Evolutionary conservation across 1,140 invertebrate species (phyloP).

Genomic region (Sminthurides bifidus): DNA sequence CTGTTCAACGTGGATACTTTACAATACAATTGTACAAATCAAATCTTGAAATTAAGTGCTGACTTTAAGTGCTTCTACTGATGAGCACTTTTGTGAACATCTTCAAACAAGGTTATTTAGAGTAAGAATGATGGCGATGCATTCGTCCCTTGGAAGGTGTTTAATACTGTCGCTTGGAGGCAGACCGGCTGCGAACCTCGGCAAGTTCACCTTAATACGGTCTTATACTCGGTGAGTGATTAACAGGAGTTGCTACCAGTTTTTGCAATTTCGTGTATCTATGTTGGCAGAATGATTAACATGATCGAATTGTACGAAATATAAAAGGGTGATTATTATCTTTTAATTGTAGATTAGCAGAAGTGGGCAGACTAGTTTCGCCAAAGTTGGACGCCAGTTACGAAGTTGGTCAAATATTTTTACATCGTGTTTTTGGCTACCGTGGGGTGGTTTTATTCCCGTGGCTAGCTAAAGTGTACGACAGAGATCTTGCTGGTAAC

Average conservation of each 20-base stretch:
- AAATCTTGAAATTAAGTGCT: too few species aligned
- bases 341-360: conserved; percentile 47
- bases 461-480: conserved; percentile 87
- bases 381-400: conserved; percentile 49
- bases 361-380: conserved; percentile 64
- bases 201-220: too few species aligned
- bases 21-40: too few species aligned
- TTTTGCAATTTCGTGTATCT: background rate
- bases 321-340: background rate
- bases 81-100: too few species aligned
- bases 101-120: too few species aligned
- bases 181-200: too few species aligned
- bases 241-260: background rate
- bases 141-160: too few species aligned
- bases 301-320: background rate
- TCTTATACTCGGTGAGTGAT: background rate
- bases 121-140: too few species aligned
- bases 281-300: background rate
- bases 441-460: conserved; percentile 89
- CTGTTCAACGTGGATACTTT: too few species aligned
- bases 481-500: conserved; percentile 64
- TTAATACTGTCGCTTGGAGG: too few species aligned
- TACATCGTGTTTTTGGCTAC: conserved; percentile 92
- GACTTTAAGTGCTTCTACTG: too few species aligned
- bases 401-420: conserved; percentile 83